These are phyloP conservation scores for Choreutis nemorana DNA, from an alignment of 2,888 invertebrate genomes.

Conservation along the genomic window DNA sequence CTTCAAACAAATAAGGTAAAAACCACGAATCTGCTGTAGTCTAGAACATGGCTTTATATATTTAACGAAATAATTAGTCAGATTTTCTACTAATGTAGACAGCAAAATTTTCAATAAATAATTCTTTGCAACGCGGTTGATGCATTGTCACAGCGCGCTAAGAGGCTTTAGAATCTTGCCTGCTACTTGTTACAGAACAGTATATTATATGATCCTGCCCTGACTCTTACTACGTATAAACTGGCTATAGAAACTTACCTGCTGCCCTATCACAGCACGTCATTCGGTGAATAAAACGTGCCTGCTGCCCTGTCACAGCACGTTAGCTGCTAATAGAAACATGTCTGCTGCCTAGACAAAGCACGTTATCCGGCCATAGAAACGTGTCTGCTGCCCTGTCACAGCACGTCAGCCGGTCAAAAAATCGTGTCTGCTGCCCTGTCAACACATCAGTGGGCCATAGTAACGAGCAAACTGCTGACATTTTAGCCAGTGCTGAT, in stretches of 20 bases:
- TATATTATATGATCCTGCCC: too few relatives aligned
- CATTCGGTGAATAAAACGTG: too few relatives aligned
- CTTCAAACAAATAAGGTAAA: too few relatives aligned
- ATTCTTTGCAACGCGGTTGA: conserved; percentile 1
- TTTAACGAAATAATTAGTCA: too few relatives aligned
- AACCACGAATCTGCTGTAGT: too few relatives aligned
- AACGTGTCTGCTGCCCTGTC: conserved; percentile 7
- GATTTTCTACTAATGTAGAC: too few relatives aligned
- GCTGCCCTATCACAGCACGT: conserved; percentile 7
- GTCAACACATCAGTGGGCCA: conserved; percentile 1
- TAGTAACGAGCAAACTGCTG: background rate
- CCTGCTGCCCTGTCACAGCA: conserved; percentile 9
- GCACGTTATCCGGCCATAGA: conserved; percentile 1
- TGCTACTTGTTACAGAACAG: too few relatives aligned
- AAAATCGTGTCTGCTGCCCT: conserved; percentile 4
- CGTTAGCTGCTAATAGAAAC: too few relatives aligned
- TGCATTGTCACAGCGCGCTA: conserved; percentile 4
- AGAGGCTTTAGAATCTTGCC: too few relatives aligned
- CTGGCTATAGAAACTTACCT: conserved; percentile 6
- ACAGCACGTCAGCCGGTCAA: conserved; percentile 3
- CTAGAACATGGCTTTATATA: too few relatives aligned
- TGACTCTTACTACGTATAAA: too few relatives aligned
- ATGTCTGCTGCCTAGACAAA: conserved; percentile 6
- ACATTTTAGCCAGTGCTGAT: conserved; percentile 3
- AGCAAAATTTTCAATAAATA: too few relatives aligned